A percentile compares a stretch with the other conserved stretches of the same genome.
Conservation (phyloP, 2,113 vertebrate species). For the Oceanites oceanicus region DNA sequence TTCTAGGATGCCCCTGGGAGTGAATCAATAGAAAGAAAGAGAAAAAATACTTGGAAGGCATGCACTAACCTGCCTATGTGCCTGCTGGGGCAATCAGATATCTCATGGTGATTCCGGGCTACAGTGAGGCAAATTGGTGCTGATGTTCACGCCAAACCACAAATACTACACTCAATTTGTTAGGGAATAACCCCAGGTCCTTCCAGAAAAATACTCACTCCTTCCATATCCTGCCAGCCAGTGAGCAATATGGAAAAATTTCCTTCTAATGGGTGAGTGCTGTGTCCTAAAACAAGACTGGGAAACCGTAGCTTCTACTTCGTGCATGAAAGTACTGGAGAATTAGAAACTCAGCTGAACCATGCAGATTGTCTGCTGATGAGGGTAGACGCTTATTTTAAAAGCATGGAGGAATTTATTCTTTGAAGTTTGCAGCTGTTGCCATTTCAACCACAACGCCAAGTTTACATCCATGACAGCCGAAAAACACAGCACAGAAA, state of each 20-base stretch:
- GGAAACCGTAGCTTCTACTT: slow-evolving; percentile 43
- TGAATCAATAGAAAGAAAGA: background rate
- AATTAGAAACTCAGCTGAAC: slow-evolving; percentile 38
- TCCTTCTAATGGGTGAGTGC: slow-evolving; percentile 28
- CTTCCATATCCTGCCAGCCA: slow-evolving; percentile 54
- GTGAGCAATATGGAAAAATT: slow-evolving; percentile 58
- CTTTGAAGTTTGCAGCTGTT: slow-evolving; percentile 49
- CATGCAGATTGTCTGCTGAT: slow-evolving; percentile 8
- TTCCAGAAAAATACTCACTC: slow-evolving; percentile 49
- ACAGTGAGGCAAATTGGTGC: slow-evolving; percentile 5
- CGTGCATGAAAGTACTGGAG: slow-evolving; percentile 46
- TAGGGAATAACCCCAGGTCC: slow-evolving; percentile 58
- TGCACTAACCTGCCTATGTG: background rate
- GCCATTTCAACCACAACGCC: slow-evolving; percentile 1
- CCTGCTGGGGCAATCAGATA: background rate
- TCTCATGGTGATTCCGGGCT: background rate
- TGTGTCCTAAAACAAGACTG: background rate
- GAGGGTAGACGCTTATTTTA: background rate
- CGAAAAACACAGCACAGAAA: background rate
- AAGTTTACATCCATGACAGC: background rate
- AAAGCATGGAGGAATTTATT: slow-evolving; percentile 24
- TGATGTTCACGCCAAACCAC: slow-evolving; percentile 32
- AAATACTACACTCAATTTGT: slow-evolving; percentile 48
- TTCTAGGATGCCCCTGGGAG: background rate
- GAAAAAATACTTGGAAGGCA: background rate